phyloP scores from a whole-genome alignment of 1,140 invertebrate species.

The Pygmarrhopalites habei region DNA sequence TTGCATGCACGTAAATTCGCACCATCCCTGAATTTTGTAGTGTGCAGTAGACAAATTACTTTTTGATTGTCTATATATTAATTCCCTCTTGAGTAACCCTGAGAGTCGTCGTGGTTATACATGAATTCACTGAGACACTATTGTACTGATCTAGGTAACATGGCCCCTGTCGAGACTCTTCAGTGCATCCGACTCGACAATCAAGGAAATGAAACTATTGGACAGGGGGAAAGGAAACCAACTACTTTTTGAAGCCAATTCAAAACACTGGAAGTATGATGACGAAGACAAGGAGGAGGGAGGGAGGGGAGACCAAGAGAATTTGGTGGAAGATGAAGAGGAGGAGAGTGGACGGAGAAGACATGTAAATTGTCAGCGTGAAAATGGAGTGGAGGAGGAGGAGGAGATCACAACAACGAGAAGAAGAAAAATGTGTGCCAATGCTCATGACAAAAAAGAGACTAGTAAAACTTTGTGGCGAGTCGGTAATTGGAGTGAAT shows the following conservation, averaged over 20 bases:
- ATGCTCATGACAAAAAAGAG: not conserved
- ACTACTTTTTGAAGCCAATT: not conserved
- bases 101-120: too few species aligned
- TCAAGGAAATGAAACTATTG: not conserved
- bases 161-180: not conserved
- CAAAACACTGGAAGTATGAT: not conserved
- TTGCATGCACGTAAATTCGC: too few species aligned
- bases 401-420: not conserved
- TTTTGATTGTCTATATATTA: too few species aligned
- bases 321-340: not conserved
- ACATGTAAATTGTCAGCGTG: not conserved
- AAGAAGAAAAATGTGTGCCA: not conserved
- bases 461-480: constrained; percentile 50
- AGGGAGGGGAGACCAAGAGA: not conserved
- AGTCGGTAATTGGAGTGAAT: constrained; percentile 60
- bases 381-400: not conserved
- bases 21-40: too few species aligned
- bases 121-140: not conserved
- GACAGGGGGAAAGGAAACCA: not conserved
- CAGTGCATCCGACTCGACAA: not conserved
- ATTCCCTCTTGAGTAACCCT: too few species aligned
- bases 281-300: not conserved
- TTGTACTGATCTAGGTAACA: not conserved
- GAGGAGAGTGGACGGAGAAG: not conserved
- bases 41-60: too few species aligned